Conservation (phyloP, 2,113 vertebrate genomes). For the Gallinago undulata region DNA sequence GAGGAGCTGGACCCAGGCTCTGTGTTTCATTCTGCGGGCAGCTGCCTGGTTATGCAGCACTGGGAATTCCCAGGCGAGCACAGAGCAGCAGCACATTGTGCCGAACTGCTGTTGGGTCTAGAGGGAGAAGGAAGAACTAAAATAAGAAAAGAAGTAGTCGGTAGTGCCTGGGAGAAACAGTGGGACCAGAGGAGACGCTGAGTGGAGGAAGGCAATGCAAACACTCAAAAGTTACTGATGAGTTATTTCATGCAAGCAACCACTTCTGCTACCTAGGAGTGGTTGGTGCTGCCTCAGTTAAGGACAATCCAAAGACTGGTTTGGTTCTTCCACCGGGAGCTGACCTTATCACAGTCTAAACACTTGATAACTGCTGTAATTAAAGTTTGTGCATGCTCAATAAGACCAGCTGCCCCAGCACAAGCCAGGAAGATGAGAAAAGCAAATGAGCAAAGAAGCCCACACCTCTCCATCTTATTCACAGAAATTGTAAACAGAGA, state of each 20-base stretch:
- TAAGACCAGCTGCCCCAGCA: background rate
- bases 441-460: background rate
- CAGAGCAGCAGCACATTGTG: background rate
- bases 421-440: background rate
- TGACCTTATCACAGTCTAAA: background rate
- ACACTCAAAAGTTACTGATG: background rate
- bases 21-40: background rate
- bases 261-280: background rate
- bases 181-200: background rate
- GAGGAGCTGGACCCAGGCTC: accelerated
- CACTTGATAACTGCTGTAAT: background rate
- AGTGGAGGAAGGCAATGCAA: background rate
- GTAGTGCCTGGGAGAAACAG: background rate
- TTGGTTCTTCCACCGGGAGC: background rate
- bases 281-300: background rate
- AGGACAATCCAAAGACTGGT: background rate
- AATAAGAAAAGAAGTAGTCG: background rate
- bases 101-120: background rate
- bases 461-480: background rate
- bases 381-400: background rate
- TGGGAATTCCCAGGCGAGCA: background rate
- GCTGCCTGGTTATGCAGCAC: background rate
- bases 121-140: background rate
- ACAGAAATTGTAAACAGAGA: background rate
- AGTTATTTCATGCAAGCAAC: background rate